Evolutionary conservation across 2,797 vertebrate genomes (phyloP).

Genomic region (Nyctalus aviator): DNA sequence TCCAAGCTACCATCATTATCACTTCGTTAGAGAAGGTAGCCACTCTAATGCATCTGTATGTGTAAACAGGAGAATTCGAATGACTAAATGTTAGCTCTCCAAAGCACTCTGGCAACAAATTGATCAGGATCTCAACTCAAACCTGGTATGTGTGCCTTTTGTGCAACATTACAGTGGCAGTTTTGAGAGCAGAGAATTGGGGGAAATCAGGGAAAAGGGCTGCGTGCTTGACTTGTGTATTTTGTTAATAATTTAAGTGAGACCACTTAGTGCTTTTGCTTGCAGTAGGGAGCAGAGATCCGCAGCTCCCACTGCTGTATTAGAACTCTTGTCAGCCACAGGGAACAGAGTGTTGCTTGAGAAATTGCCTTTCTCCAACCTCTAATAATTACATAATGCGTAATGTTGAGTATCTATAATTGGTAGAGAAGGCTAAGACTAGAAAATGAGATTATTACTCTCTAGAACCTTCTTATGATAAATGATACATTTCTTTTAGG

Average conservation of each 20-base stretch:
- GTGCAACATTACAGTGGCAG: neutral
- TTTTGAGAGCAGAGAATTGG: constrained; percentile 19
- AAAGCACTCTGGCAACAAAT: neutral
- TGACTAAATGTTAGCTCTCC: neutral
- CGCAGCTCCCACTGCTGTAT: neutral
- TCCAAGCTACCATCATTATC: neutral
- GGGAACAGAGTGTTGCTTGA: constrained; percentile 42
- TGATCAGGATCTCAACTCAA: constrained; percentile 9
- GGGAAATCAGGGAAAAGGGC: neutral
- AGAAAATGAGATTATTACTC: constrained; percentile 49
- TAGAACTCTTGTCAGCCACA: neutral
- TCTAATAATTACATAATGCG: constrained; percentile 39
- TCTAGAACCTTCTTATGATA: constrained; percentile 48
- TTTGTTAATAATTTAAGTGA: constrained; percentile 69
- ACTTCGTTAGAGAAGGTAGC: neutral
- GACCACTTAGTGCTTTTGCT: constrained; percentile 35
- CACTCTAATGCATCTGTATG: too few relatives aligned
- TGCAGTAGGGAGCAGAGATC: neutral
- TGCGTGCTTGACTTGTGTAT: neutral
- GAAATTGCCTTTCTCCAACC: constrained; percentile 24
- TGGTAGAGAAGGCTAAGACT: constrained; percentile 34
- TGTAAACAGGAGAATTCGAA: neutral
- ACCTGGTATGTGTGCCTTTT: neutral
- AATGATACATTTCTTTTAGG: constrained; percentile 48
- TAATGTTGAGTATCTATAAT: constrained; percentile 6